Conservation (phyloP, 1,140 invertebrate genomes). For the Euglossa dilemma region DNA sequence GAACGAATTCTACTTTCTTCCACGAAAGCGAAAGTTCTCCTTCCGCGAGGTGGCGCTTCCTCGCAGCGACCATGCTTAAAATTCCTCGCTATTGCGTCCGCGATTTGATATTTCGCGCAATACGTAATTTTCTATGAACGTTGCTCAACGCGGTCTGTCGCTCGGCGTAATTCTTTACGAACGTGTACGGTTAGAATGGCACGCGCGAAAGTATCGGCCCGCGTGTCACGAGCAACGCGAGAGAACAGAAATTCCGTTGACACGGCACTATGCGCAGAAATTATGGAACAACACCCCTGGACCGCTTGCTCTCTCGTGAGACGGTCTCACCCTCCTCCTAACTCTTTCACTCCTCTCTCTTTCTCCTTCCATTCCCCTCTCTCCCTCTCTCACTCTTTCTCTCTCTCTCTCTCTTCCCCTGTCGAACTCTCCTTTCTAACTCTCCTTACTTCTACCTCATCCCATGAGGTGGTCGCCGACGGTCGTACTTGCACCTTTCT, state of each 20-base stretch:
- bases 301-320: constrained; percentile 35
- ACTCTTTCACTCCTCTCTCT: constrained; percentile 3
- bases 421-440: constrained; percentile 38
- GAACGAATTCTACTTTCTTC: background rate
- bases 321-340: constrained; percentile 44
- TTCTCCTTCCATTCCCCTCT: background rate
- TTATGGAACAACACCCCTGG: constrained; percentile 39
- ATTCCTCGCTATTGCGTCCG: background rate
- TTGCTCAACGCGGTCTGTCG: background rate
- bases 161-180: background rate
- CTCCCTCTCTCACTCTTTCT: constrained; percentile 4
- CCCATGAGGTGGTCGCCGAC: constrained; percentile 42
- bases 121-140: background rate
- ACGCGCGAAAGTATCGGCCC: background rate
- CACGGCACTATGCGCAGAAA: constrained; percentile 22
- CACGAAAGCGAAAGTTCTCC: background rate
- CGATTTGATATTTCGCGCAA: constrained; percentile 14
- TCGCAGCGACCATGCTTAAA: background rate
- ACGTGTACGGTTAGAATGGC: background rate
- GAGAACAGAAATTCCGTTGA: constrained; percentile 30
- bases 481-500: constrained; percentile 74
- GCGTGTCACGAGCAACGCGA: background rate
- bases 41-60: background rate
- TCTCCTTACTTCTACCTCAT: constrained; percentile 40
- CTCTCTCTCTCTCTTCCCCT: background rate